Percentiles rank a stretch among this genome's conserved stretches.
Evolutionary conservation across 2,113 vertebrate species (phyloP).

Genomic region (Puntigrus tetrazona): DNA sequence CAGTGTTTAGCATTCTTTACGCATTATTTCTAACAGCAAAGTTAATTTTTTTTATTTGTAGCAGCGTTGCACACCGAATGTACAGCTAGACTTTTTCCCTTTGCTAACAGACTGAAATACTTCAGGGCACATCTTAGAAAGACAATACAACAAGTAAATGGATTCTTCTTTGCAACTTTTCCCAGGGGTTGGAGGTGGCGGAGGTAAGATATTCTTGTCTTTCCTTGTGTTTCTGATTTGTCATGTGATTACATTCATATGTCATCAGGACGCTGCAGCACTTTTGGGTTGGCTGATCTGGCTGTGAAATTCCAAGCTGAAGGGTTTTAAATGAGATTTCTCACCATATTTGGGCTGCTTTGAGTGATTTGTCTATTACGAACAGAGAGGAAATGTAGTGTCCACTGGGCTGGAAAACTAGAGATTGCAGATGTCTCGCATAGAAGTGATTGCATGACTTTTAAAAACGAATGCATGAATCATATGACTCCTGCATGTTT

Average conservation of each 20-base stretch:
- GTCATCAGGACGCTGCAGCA: conserved; percentile 59
- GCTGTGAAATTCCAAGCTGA: conserved; percentile 32
- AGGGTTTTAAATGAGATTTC: conserved; percentile 47
- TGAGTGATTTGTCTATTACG: conserved; percentile 43
- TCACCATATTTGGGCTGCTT: conserved; percentile 31
- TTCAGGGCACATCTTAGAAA: not conserved
- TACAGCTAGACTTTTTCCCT: not conserved
- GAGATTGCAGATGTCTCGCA: conserved; percentile 24
- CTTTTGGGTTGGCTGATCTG: conserved; percentile 51
- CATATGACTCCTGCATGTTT: not conserved
- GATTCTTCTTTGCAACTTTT: conserved; percentile 12
- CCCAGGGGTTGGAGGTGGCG: not conserved
- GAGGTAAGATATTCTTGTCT: conserved; percentile 35
- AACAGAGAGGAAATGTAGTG: conserved; percentile 31
- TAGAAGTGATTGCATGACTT: conserved; percentile 37
- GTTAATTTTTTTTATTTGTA: not conserved
- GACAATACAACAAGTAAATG: not conserved
- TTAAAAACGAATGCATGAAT: conserved; percentile 18
- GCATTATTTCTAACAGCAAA: not conserved
- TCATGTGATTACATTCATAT: conserved; percentile 55
- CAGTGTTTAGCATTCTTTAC: not conserved
- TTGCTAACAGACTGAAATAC: not conserved
- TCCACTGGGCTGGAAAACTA: conserved; percentile 43
- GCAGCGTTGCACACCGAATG: not conserved
- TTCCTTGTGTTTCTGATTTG: conserved; percentile 49